A percentile compares a stretch with the other conserved stretches of the same genome.
These are phyloP conservation scores for Saguinus imperator DNA, from an alignment of 2,113 vertebrate species.

Conservation along the genomic window DNA sequence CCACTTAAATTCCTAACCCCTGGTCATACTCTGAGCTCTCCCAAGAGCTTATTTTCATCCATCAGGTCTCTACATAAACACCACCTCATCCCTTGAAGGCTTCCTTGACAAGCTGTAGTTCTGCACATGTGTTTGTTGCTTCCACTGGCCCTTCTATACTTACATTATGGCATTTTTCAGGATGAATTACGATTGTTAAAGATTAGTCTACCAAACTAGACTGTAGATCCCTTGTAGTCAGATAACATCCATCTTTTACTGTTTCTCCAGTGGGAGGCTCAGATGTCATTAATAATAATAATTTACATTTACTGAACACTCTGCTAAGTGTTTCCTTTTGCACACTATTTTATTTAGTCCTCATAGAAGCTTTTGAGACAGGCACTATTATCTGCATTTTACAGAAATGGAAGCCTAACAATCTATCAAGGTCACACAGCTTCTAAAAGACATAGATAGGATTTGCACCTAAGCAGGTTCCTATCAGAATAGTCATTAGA, in stretches of 20 bases:
- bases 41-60: background rate
- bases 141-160: too few relatives aligned
- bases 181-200: background rate
- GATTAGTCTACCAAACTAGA: background rate
- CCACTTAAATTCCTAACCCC: background rate
- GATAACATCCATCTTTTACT: background rate
- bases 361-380: background rate
- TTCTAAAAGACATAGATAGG: background rate
- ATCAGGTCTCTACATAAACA: background rate
- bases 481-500: background rate
- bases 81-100: background rate
- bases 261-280: background rate
- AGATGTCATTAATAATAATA: background rate
- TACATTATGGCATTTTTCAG: background rate
- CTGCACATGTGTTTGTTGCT: background rate
- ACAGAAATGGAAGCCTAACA: background rate
- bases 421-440: background rate
- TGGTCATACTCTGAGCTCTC: background rate
- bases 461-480: background rate
- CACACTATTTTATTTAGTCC: background rate
- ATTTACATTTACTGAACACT: background rate
- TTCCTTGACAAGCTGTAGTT: background rate
- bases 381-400: background rate
- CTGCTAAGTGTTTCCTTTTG: background rate
- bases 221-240: background rate